Base-by-base conservation (phyloP, 2,888 invertebrate species). In the Tiphia femorata region DNA sequence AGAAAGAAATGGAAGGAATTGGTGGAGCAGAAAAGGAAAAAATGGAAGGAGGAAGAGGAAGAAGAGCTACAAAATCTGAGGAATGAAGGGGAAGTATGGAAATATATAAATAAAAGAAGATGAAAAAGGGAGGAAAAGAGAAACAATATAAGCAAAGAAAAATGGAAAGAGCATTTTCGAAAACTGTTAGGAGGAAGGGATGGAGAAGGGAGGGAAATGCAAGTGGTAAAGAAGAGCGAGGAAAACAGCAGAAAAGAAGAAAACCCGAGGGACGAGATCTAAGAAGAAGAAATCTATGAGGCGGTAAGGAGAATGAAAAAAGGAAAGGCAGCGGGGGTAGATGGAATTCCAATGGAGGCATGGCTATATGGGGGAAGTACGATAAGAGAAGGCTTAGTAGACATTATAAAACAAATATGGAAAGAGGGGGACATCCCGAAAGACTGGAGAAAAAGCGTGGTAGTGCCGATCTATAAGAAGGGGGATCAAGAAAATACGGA, bases 401-500 rank as follows among this genome's bases (percentile, higher is more conserved):
- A 38, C 2, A 1, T 48, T 5, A 25, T 48, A n/a, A 5, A 8
- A 0, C 6, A 38, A 17, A 7, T 37, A 10, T 64, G 56, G 59
- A 41, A 50, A 4, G 57, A 57, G 5, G 48, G 58, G 21, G 58
- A 50, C n/a, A 46, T 64, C 0, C 64, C 63, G 12, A 55, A 62
- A 3, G 57, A 62, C 0, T 69, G 64, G 66, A 63, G 42, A 14
- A 55, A 33, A 8, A 62, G 49, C 5, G 25, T 67, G 0, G 49
- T 71, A 10, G 27, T 44, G 2, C 62, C 60, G 0, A 27, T 66
- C 1, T 54, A 56, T n/a, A 70, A 68, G 41, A 62, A 62, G 23
- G 60, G 62, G 1, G 40, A 67, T 16, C 16, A 8, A 5, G 49
- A 61, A 1, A 23, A 53, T 1, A 35, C 29, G 5, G 27, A 33